phyloP scores from a whole-genome alignment of 2,888 invertebrate species.

The Spisula solida region DNA sequence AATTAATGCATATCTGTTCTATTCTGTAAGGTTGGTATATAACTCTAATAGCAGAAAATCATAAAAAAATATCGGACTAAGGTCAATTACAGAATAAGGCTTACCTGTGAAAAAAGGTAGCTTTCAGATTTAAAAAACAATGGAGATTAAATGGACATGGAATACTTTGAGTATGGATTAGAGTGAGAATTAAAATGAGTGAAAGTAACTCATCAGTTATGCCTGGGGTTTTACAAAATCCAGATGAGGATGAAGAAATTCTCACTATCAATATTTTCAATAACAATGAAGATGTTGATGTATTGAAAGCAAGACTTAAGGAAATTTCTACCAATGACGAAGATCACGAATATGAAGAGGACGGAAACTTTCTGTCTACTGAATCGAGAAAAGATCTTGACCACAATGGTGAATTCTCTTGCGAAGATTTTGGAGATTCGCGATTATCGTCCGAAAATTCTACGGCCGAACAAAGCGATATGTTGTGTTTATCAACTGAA shows the following conservation, averaged over 20 bases:
- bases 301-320: constrained; percentile 73
- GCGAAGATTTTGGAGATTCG: neutral
- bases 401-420: constrained; percentile 25
- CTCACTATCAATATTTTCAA: constrained; percentile 59
- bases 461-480: constrained; percentile 50
- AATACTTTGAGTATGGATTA: neutral
- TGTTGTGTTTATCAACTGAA: constrained; percentile 68
- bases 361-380: constrained; percentile 18
- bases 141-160: neutral
- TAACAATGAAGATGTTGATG: constrained; percentile 76
- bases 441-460: neutral
- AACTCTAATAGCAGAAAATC: neutral
- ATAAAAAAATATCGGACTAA: neutral
- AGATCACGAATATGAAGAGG: constrained; percentile 26
- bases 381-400: constrained; percentile 25
- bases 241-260: constrained; percentile 45
- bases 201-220: constrained; percentile 46
- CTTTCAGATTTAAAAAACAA: constrained; percentile 19
- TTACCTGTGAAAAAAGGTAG: constrained; percentile 27
- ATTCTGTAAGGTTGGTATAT: neutral
- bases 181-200: constrained; percentile 55
- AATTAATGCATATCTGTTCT: neutral
- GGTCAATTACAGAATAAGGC: constrained; percentile 9
- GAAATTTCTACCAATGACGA: constrained; percentile 48
- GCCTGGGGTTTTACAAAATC: constrained; percentile 46